Conservation (phyloP, 2,113 vertebrate genomes). For the Calyptomena viridis region DNA sequence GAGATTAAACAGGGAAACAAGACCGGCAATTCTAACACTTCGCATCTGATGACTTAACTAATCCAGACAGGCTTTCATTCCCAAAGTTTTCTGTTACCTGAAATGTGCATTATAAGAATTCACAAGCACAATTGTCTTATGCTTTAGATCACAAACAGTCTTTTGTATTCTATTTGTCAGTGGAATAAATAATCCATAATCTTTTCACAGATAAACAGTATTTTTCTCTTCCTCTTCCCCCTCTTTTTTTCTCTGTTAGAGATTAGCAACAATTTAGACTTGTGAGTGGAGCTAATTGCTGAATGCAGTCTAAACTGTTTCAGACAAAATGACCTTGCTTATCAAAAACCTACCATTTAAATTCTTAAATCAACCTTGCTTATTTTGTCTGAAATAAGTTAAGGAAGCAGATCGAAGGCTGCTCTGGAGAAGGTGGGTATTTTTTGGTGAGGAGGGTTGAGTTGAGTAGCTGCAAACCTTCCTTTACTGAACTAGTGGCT, state of each 20-base stretch:
- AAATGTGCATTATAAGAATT: constrained; percentile 52
- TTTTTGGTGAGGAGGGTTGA: not conserved
- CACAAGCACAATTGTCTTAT: constrained; percentile 1
- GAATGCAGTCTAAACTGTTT: not conserved
- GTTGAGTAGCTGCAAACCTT: not conserved
- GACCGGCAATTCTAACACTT: constrained; percentile 58
- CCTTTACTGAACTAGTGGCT: not conserved
- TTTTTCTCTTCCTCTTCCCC: not conserved
- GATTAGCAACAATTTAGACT: not conserved
- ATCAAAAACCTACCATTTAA: not conserved
- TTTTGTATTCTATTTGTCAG: not conserved
- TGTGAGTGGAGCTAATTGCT: not conserved
- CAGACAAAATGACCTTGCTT: not conserved
- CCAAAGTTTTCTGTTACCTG: constrained; percentile 17
- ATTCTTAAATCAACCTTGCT: not conserved
- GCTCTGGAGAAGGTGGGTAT: not conserved
- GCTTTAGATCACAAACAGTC: not conserved
- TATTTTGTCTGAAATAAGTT: not conserved
- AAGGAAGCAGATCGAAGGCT: not conserved
- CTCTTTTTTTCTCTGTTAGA: not conserved
- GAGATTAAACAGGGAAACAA: constrained; percentile 68
- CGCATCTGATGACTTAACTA: constrained; percentile 62
- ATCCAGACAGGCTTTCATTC: constrained; percentile 55
- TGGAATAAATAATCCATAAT: not conserved
- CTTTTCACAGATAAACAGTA: not conserved